Conservation (phyloP, 2,797 vertebrate genomes). For the Echiichthys vipera region DNA sequence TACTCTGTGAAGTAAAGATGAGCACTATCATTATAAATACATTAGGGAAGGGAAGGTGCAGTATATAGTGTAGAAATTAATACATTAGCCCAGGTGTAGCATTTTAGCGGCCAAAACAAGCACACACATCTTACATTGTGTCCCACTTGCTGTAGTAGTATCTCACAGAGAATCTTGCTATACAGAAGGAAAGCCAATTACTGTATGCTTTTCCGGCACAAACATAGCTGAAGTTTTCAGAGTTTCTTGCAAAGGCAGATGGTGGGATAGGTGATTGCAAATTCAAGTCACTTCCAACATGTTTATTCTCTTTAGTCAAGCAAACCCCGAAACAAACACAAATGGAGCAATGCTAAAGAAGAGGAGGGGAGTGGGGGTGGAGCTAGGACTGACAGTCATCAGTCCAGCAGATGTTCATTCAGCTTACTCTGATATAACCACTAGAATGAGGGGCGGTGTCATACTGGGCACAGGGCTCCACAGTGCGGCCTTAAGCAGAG, state of each 20-base stretch:
- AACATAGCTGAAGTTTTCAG: slow-evolving; percentile 34
- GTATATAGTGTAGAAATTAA: background rate
- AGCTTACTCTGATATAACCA: background rate
- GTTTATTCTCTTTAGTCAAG: slow-evolving; percentile 51
- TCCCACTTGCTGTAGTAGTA: background rate
- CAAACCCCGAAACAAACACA: slow-evolving; percentile 41
- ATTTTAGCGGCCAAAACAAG: background rate
- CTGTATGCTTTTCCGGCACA: slow-evolving; percentile 28
- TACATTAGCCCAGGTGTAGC: background rate
- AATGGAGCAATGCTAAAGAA: background rate
- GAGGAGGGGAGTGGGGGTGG: too few relatives aligned
- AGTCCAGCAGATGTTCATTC: background rate
- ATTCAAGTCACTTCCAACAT: slow-evolving; percentile 37
- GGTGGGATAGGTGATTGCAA: slow-evolving; percentile 30
- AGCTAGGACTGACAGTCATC: background rate
- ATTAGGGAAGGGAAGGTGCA: background rate
- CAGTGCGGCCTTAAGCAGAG: too few relatives aligned
- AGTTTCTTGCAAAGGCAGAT: slow-evolving; percentile 49
- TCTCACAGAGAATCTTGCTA: background rate
- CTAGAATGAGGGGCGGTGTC: background rate
- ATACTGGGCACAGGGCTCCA: background rate
- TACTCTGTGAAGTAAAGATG: background rate
- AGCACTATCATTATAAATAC: background rate
- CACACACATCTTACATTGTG: background rate
- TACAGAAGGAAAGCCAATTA: slow-evolving; percentile 3